Base-by-base conservation (phyloP, 2,113 vertebrate species). In the Dascyllus trimaculatus region DNA sequence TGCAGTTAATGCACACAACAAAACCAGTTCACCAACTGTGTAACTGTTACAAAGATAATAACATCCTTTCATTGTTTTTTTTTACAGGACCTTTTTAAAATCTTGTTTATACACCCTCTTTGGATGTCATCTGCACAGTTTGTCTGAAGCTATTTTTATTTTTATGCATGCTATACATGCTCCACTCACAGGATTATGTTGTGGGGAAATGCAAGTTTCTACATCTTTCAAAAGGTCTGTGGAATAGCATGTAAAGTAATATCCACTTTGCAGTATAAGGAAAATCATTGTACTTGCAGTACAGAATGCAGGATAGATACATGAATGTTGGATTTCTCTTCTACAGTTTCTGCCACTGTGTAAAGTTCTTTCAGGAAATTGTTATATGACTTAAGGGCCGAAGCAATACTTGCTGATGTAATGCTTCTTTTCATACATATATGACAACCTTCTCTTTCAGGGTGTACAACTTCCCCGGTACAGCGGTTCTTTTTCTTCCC, bases 361-460 rank as follows among this genome's bases (percentile, higher is more conserved):
- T 68, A 11, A 51, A 19, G 4, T 35, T 25, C 26, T 18, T 69
- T 25, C 11, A 45, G 7, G 43, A 25, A 11, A 56, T 4, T 65
- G 15, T n/a, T n/a, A 4, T 21, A 11, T 48, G 43, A 13, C 59
- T 51, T 60, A 1, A n/a, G 53, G 18, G 22, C 54, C 25, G 2
- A 35, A 74, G 48, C 61, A 29, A 53, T 35, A 70, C 18, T 75
- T n/a, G 7, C 57, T 49, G 35, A n/a, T 67, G 21, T 66, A 73
- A 59, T 21, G 0, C 35, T 71, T 43, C 38, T 65, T 65, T 68
- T 70, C 69, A 57, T 75, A 43, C 59, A 62, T 48, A 43, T 71
- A 60, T 64, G 76, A 88, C 76, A 86, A 75, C 45, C 71, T 71
- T 82, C 69, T 83, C 9, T 76, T 75, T 79, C 3, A 65, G 59